These are phyloP conservation scores for Cantharis rustica DNA, from an alignment of 2,888 invertebrate species.

Conservation along the genomic window DNA sequence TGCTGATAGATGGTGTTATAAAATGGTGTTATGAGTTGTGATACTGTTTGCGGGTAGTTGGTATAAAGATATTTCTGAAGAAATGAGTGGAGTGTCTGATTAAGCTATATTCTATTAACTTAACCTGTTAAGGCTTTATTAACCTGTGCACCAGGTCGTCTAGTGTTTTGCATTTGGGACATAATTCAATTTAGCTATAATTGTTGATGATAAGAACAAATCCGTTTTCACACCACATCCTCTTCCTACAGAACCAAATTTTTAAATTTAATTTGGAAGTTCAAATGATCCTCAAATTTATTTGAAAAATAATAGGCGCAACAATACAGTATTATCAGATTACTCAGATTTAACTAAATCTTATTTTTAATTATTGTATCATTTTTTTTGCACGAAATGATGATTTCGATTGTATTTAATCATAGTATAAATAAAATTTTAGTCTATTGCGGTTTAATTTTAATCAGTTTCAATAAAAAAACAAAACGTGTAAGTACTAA, in stretches of 20 bases:
- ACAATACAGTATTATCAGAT: not conserved
- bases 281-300: not conserved
- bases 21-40: no score
- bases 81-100: no score
- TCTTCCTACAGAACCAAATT: not conserved
- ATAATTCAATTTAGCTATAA: no score
- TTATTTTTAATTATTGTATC: not conserved
- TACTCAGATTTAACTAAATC: not conserved
- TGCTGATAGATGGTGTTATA: no score
- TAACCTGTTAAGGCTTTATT: no score
- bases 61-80: no score
- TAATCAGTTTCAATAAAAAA: not conserved
- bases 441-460: not conserved
- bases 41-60: no score
- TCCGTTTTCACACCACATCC: not conserved
- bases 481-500: no score
- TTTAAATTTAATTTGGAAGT: not conserved
- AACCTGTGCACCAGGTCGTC: no score
- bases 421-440: not conserved
- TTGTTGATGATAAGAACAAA: not conserved
- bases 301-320: not conserved
- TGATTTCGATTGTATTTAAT: not conserved
- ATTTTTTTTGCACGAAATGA: not conserved
- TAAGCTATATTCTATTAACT: no score
- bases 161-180: no score